A percentile compares a stretch with the other conserved stretches of the same genome.
phyloP scores from a whole-genome alignment of 2,888 invertebrate species.

The Timandra comae region DNA sequence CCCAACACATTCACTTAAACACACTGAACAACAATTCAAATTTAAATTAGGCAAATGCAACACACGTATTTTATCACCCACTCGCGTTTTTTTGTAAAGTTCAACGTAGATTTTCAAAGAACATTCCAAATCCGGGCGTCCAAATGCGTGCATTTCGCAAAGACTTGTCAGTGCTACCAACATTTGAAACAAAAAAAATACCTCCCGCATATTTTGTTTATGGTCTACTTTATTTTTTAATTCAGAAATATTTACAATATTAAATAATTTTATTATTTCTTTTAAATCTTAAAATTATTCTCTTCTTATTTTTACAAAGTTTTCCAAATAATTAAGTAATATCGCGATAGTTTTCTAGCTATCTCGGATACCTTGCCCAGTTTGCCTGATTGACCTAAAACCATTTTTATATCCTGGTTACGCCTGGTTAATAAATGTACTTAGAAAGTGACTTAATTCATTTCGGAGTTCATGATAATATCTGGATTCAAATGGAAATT shows the following conservation, averaged over 20 bases:
- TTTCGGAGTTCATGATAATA: too few species aligned
- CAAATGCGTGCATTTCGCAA: constrained; percentile 74
- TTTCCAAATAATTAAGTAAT: too few species aligned
- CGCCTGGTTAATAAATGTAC: too few species aligned
- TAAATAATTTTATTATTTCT: too few species aligned
- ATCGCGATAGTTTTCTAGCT: too few species aligned
- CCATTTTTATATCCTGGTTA: too few species aligned
- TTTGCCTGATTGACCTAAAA: too few species aligned
- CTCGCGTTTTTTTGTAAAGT: constrained; percentile 46
- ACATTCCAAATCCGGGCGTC: constrained; percentile 73
- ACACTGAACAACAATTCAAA: constrained; percentile 49
- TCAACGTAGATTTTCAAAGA: constrained; percentile 66
- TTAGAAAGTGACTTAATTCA: too few species aligned
- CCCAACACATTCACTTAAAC: constrained; percentile 64
- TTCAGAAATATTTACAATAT: too few species aligned
- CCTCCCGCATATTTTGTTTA: constrained; percentile 34
- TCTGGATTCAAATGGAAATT: constrained; percentile 15
- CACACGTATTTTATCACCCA: constrained; percentile 47
- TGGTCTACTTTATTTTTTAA: constrained; percentile 13
- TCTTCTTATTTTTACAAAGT: too few species aligned
- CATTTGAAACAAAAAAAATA: constrained; percentile 34
- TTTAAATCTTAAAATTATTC: too few species aligned
- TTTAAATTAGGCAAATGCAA: constrained; percentile 35
- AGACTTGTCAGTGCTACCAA: constrained; percentile 61
- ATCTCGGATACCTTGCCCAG: too few species aligned